Base-by-base conservation (phyloP, 2,113 vertebrate genomes). In the Girardinichthys multiradiatus region DNA sequence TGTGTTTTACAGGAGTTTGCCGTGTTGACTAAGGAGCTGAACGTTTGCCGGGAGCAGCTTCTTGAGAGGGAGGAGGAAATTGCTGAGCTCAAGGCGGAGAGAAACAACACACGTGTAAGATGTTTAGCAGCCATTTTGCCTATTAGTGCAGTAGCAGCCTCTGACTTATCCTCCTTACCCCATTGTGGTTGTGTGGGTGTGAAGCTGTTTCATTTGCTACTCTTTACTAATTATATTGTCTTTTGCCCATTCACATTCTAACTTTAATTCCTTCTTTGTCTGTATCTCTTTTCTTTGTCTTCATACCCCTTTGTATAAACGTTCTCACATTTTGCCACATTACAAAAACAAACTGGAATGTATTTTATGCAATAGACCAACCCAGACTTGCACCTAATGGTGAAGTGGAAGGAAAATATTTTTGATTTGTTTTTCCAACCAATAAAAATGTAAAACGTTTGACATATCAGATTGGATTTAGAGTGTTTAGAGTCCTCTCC, bases 11-110 rank as follows among this genome's bases (percentile, higher is more conserved):
- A 98, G 96, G 97, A 98, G 94, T 96, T 98, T 80, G 96, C 97
- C 0, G 96, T 96, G 71, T 93, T 98, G 89, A 98, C 96, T 67
- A 98, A 97, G 86, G 96, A 98, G 88, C 89, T 98, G 87, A 97
- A 97, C 78, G 87, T 96, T 74, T 98, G 97, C 90, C 94, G 96
- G 72, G 97, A 98, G 91, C 97, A 98, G 91, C 94, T 98, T 71
- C 92, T 97, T 81, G 97, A 98, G 90, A 92, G 96, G 68, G 97
- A 98, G 90, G 96, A 98, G 89, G 97, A 98, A 92, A 97, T 97
- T 10, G 93, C 95, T 0, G 97, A 98, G 89, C 94, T 98, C 80
- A 97, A 97, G 87, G 97, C 97, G 0, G 97, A 98, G 92, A 93
- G 96, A 70, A 98, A 97, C 94, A 98, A 98, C 92, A 98, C 97